Percentiles rank a stretch among this genome's conserved stretches.
Conservation (phyloP, 2,113 vertebrate species). For the Elgaria multicarinata region DNA sequence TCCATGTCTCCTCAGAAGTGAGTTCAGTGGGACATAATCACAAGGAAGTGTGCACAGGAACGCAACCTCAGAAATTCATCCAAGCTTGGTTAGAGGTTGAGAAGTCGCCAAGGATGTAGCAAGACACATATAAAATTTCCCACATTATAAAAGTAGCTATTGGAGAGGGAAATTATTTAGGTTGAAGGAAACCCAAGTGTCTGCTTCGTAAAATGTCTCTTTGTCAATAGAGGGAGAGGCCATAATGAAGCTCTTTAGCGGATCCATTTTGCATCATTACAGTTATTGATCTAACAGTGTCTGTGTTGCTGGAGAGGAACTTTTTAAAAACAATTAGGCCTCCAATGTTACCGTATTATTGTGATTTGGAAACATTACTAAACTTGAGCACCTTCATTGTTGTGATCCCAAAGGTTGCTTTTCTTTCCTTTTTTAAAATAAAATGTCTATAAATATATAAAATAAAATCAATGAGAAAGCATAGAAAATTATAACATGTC, state of each 20-base stretch:
- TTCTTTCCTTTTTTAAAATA: background rate
- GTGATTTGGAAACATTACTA: slow-evolving; percentile 66
- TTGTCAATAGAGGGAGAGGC: background rate
- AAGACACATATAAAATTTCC: slow-evolving; percentile 41
- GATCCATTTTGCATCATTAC: slow-evolving; percentile 17
- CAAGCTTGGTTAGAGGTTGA: slow-evolving; percentile 66
- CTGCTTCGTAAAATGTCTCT: slow-evolving; percentile 30
- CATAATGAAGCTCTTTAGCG: slow-evolving; percentile 2
- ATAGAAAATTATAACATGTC: background rate
- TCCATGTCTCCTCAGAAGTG: background rate
- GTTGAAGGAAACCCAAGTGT: background rate
- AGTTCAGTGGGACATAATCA: too few species aligned
- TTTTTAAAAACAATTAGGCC: slow-evolving; percentile 55
- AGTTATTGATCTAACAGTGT: slow-evolving; percentile 47
- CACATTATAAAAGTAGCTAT: slow-evolving; percentile 28
- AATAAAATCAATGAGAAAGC: background rate
- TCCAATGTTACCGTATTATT: slow-evolving; percentile 43
- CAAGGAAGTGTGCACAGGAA: background rate
- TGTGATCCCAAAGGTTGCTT: slow-evolving; percentile 13
- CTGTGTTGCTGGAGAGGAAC: background rate
- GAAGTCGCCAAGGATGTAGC: slow-evolving; percentile 41
- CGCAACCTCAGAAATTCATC: background rate
- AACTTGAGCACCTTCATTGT: slow-evolving; percentile 54
- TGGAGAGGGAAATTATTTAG: slow-evolving; percentile 38
- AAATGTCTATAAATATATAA: slow-evolving; percentile 5